phyloP scores from a whole-genome alignment of 2,797 vertebrate genomes.

The Glyptemys insculpta region DNA sequence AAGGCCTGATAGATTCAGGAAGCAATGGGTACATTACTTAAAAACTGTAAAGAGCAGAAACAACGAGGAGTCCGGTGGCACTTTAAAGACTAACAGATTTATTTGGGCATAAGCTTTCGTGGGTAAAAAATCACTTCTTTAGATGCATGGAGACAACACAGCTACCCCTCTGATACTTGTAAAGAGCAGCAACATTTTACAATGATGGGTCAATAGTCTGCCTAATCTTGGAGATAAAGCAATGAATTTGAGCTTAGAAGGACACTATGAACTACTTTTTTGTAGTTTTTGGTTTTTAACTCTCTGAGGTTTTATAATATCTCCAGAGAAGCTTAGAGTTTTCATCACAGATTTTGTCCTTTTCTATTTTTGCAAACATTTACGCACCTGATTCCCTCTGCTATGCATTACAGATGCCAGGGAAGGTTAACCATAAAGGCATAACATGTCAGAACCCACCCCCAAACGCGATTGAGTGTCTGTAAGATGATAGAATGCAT shows the following conservation, averaged over 20 bases:
- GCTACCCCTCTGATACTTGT: neutral
- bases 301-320: neutral
- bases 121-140: too few relatives aligned
- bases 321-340: neutral
- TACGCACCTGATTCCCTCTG: rapidly evolving
- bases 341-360: rapidly evolving
- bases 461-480: neutral
- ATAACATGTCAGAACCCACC: neutral
- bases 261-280: neutral
- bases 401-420: rapidly evolving
- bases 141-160: too few relatives aligned
- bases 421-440: neutral
- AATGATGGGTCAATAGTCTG: neutral
- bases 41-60: constrained; percentile 26
- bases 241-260: neutral
- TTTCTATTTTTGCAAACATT: rapidly evolving
- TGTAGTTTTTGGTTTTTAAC: neutral
- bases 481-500: too few relatives aligned
- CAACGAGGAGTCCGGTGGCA: too few relatives aligned
- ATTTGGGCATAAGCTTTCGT: too few relatives aligned
- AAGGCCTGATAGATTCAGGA: constrained; percentile 43
- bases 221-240: neutral
- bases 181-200: neutral
- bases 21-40: constrained; percentile 26
- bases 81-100: too few relatives aligned